Percentiles rank a stretch among this genome's conserved stretches.
Evolutionary conservation across 2,888 invertebrate genomes (phyloP).

Genomic region (Polia nebulosa): DNA sequence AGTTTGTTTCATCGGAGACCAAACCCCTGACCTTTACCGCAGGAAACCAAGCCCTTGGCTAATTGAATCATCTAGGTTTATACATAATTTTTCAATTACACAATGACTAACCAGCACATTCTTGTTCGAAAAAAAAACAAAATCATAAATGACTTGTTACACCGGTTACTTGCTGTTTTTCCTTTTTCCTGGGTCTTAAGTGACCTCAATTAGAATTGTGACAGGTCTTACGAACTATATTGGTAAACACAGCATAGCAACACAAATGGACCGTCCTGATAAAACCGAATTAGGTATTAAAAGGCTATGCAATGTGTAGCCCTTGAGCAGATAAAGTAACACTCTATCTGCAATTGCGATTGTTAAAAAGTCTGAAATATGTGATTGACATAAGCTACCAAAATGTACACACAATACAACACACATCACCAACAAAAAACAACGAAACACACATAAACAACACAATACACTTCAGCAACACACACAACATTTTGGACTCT

Average conservation of each 20-base stretch:
- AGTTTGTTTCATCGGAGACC: background rate
- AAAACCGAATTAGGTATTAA: background rate
- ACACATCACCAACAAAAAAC: no score
- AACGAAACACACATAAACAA: no score
- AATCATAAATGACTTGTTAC: constrained; percentile 5
- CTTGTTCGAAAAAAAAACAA: background rate
- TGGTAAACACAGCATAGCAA: background rate
- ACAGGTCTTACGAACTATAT: constrained; percentile 14
- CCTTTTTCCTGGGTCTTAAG: constrained; percentile 10
- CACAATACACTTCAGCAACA: no score
- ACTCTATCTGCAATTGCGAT: no score
- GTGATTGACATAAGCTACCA: no score
- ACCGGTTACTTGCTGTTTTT: constrained; percentile 2
- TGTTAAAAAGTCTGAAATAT: no score
- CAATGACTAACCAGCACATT: background rate
- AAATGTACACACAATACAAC: no score
- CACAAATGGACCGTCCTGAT: background rate
- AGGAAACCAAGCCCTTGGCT: background rate
- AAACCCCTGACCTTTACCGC: background rate
- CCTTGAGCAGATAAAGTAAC: no score
- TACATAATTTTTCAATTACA: background rate
- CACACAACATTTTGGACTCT: no score
- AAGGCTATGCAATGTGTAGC: no score
- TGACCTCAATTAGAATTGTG: constrained; percentile 13
- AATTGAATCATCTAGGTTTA: background rate